phyloP scores from a whole-genome alignment of 2,888 invertebrate species.

The Phyto melanocephala region DNA sequence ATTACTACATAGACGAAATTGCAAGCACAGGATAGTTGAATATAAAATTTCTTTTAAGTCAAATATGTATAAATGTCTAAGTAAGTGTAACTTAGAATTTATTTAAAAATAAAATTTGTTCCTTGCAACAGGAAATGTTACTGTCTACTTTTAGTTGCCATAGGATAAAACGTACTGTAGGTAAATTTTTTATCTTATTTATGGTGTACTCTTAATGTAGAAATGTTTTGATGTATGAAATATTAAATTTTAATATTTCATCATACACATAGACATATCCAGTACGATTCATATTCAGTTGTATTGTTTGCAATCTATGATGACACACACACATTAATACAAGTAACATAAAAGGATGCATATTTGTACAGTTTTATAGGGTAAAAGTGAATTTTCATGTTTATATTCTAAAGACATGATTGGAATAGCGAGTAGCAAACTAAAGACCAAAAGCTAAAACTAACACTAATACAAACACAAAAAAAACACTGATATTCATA shows the following conservation, averaged over 20 bases:
- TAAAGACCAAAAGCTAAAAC: constrained; percentile 1
- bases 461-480: not conserved
- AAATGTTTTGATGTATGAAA: not conserved
- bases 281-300: constrained; percentile 14
- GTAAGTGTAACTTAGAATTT: too few species aligned
- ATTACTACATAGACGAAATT: too few species aligned
- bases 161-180: too few species aligned
- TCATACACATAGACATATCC: not conserved
- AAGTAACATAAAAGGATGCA: not conserved
- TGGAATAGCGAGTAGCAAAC: not conserved
- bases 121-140: too few species aligned
- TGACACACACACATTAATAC: not conserved
- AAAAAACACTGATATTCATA: constrained; percentile 42
- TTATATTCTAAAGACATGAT: constrained; percentile 14
- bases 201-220: too few species aligned
- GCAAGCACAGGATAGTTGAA: too few species aligned
- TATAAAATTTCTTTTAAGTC: too few species aligned
- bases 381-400: constrained; percentile 55
- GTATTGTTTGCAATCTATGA: constrained; percentile 21
- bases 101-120: too few species aligned
- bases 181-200: too few species aligned
- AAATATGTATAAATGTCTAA: too few species aligned
- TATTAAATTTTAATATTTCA: not conserved
- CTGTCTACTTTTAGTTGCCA: too few species aligned
- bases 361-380: constrained; percentile 17